Evolutionary conservation across 2,888 invertebrate genomes (phyloP).

Genomic region (Silvanus unidentatus): DNA sequence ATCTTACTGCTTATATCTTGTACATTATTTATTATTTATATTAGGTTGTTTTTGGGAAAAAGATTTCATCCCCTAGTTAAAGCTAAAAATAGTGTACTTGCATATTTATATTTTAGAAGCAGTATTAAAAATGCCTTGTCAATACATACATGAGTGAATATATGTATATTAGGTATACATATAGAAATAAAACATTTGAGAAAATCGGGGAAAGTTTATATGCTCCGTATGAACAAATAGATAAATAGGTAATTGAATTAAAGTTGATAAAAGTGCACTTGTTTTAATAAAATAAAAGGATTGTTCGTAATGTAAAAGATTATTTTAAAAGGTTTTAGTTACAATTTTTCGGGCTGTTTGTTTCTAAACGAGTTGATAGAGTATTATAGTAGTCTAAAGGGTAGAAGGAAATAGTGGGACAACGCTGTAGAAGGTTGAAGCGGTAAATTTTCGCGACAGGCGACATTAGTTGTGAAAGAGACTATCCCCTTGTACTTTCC

Average conservation of each 20-base stretch:
- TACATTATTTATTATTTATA: slow-evolving; percentile 6
- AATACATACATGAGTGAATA: too few relatives aligned
- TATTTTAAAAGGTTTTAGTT: slow-evolving; percentile 5
- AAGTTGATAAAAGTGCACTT: too few relatives aligned
- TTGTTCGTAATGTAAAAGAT: not conserved
- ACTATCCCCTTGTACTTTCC: slow-evolving; percentile 16
- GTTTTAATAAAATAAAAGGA: not conserved
- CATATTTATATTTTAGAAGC: too few relatives aligned
- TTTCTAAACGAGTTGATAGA: slow-evolving; percentile 6
- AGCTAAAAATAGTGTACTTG: not conserved
- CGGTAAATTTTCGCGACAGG: slow-evolving; percentile 35
- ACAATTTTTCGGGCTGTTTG: slow-evolving; percentile 7
- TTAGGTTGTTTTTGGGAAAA: not conserved
- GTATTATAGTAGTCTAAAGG: slow-evolving; percentile 1
- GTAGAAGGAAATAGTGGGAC: slow-evolving; percentile 1
- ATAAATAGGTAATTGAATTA: not conserved
- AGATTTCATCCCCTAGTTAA: not conserved
- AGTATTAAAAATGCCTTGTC: too few relatives aligned
- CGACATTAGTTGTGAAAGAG: slow-evolving; percentile 29
- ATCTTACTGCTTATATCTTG: slow-evolving; percentile 2
- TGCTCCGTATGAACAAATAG: not conserved
- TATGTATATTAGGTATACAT: too few relatives aligned
- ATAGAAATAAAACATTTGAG: too few relatives aligned
- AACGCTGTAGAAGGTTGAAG: slow-evolving; percentile 20
- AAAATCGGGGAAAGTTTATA: too few relatives aligned